These are phyloP conservation scores for Dynastes maya DNA, from an alignment of 2,888 invertebrate genomes.

Conservation along the genomic window DNA sequence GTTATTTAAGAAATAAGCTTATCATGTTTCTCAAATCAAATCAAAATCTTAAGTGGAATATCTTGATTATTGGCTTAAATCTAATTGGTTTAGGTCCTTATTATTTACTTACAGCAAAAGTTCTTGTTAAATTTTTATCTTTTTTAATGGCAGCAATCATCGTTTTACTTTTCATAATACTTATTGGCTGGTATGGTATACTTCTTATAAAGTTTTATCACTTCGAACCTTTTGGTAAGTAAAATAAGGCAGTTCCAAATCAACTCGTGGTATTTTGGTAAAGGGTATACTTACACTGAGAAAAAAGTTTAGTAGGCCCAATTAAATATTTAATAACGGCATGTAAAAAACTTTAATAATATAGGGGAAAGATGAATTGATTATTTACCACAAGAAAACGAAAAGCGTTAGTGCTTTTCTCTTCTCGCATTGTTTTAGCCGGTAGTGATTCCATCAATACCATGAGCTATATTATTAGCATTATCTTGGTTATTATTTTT, in stretches of 20 bases:
- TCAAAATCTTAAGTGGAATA: background rate
- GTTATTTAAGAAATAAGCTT: no score
- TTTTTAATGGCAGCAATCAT: background rate
- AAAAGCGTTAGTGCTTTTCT: no score
- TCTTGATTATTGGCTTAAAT: slow-evolving; percentile 26
- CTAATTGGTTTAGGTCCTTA: slow-evolving; percentile 11
- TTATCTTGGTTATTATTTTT: no score
- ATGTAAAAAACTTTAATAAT: no score
- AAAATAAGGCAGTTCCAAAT: background rate
- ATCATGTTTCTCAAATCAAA: background rate
- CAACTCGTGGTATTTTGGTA: no score
- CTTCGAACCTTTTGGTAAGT: slow-evolving; percentile 8
- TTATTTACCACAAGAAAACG: no score
- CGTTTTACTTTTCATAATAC: background rate
- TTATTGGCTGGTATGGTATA: background rate
- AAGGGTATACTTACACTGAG: background rate
- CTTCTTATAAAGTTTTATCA: slow-evolving; percentile 1
- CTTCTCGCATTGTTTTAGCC: no score
- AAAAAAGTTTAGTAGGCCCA: background rate
- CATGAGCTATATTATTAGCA: no score
- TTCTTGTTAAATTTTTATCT: background rate
- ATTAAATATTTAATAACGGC: no score
- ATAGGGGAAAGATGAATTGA: no score
- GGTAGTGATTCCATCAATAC: no score
- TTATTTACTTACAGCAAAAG: background rate